Percentiles rank a stretch among this genome's conserved stretches.
phyloP scores from a whole-genome alignment of 2,888 invertebrate genomes.

The Dryobota labecula region DNA sequence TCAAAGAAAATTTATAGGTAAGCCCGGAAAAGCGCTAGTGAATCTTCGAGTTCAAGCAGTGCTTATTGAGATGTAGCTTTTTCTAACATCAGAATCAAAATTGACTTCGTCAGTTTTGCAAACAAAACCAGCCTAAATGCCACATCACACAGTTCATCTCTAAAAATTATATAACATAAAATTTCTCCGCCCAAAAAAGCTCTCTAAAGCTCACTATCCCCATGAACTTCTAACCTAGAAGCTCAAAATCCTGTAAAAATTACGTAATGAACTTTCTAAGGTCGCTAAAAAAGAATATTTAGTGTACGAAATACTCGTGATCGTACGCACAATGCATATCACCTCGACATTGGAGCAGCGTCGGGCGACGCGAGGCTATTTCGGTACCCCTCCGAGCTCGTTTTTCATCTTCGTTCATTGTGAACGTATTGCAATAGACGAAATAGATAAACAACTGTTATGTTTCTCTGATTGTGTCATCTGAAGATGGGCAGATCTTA shows the following conservation, averaged over 20 bases:
- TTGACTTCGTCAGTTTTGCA: neutral
- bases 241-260: constrained; percentile 39
- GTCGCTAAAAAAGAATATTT: constrained; percentile 56
- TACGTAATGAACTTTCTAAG: constrained; percentile 63
- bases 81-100: constrained; percentile 3
- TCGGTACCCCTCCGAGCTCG: constrained; percentile 74
- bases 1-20: neutral
- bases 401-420: constrained; percentile 77
- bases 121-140: neutral
- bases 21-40: neutral
- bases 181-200: neutral
- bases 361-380: constrained; percentile 75
- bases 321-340: constrained; percentile 76
- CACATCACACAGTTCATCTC: neutral
- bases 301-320: constrained; percentile 36
- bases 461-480: constrained; percentile 20
- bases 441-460: constrained; percentile 59
- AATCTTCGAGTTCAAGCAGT: neutral
- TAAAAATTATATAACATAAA: constrained; percentile 38
- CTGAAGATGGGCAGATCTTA: constrained; percentile 4
- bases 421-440: constrained; percentile 61
- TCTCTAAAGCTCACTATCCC: neutral
- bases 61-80: neutral
- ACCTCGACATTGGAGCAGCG: constrained; percentile 83
- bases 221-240: constrained; percentile 47